Evolutionary conservation across 2,888 invertebrate species (phyloP).

Genomic region (Leistus spinibarbis): DNA sequence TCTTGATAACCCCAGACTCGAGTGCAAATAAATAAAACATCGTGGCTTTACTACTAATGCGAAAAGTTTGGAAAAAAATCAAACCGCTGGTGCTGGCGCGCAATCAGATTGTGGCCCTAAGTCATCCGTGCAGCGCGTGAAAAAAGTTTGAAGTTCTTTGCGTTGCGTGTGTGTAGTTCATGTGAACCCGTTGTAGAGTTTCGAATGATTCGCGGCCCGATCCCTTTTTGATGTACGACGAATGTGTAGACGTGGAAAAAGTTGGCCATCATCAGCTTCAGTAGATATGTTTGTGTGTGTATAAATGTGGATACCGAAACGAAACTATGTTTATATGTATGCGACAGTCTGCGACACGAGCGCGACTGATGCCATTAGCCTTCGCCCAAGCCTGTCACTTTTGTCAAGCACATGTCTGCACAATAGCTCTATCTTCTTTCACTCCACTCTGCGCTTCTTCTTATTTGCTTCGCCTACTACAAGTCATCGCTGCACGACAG

Average conservation of each 20-base stretch:
- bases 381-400: slow-evolving; percentile 6
- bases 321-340: not conserved
- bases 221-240: not conserved
- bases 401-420: not conserved
- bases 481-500: not conserved
- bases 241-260: not conserved
- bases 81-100: not conserved
- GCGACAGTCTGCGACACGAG: slow-evolving; percentile 7
- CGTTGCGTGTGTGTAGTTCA: not conserved
- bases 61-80: not conserved
- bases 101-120: not conserved
- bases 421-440: not conserved
- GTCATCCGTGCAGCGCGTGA: not conserved
- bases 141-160: not conserved
- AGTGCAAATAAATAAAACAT: not conserved
- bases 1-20: not conserved
- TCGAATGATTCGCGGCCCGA: not conserved
- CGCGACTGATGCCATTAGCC: slow-evolving; percentile 5
- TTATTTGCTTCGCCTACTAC: not conserved
- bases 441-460: not conserved
- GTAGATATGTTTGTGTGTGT: no score
- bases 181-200: not conserved
- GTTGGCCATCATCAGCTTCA: not conserved
- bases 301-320: not conserved
- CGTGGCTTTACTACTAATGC: not conserved